Evolutionary conservation across 2,113 vertebrate genomes (phyloP).

Genomic region (Oncorhynchus nerka): DNA sequence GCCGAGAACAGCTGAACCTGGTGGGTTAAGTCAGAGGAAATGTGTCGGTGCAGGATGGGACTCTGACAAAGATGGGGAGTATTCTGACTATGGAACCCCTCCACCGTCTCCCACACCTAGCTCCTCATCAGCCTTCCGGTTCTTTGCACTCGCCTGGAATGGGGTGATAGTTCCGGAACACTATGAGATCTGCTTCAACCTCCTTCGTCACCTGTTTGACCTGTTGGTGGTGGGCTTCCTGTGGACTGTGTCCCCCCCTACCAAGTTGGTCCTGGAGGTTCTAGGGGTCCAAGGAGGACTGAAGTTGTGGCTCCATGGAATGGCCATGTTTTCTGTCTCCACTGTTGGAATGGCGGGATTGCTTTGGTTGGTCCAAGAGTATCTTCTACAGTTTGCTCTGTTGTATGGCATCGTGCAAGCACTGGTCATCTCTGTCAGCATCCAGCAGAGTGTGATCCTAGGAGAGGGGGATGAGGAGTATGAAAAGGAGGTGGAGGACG

Average conservation of each 20-base stretch:
- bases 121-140: constrained; percentile 49
- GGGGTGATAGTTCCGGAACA: constrained; percentile 75
- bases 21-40: constrained; percentile 11
- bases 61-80: constrained; percentile 55
- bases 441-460: constrained; percentile 65
- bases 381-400: constrained; percentile 82
- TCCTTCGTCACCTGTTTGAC: constrained; percentile 86
- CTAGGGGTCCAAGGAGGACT: constrained; percentile 80
- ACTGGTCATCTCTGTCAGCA: constrained; percentile 84
- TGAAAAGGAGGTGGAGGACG: constrained; percentile 4
- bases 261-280: constrained; percentile 78
- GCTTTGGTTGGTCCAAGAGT: constrained; percentile 85
- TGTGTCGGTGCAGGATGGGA: constrained; percentile 14
- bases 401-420: constrained; percentile 84
- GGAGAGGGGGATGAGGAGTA: constrained; percentile 42
- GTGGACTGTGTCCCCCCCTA: constrained; percentile 78
- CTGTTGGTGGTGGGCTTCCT: constrained; percentile 81
- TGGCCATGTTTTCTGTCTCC: constrained; percentile 84
- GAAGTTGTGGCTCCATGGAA: constrained; percentile 86
- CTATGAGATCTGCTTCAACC: constrained; percentile 86
- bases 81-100: constrained; percentile 72
- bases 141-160: constrained; percentile 61
- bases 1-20: constrained; percentile 16
- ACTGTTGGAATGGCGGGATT: constrained; percentile 81
- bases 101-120: constrained; percentile 67